Evolutionary conservation across 2,797 vertebrate genomes (phyloP).

Genomic region (Neostethus bicornis): DNA sequence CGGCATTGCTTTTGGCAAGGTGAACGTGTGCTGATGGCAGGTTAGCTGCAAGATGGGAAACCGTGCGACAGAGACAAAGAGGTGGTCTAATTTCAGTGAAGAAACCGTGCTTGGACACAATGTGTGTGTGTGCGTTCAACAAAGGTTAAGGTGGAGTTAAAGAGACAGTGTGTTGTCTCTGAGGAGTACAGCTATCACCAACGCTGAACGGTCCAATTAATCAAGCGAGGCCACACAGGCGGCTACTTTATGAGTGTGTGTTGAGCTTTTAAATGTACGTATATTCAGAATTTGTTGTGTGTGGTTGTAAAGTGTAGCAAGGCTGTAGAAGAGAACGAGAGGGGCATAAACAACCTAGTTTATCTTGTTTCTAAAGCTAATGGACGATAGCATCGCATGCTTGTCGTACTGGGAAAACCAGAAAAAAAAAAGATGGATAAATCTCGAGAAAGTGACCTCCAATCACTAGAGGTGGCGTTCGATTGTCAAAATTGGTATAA

Average conservation of each 20-base stretch:
- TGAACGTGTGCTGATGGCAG: conserved; percentile 53
- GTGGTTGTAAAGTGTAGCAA: conserved; percentile 31
- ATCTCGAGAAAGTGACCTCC: too few species aligned
- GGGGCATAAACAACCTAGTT: conserved; percentile 29
- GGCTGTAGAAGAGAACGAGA: too few species aligned
- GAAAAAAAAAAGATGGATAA: conserved; percentile 12
- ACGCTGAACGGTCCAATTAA: conserved; percentile 72
- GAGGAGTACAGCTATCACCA: conserved; percentile 71
- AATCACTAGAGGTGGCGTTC: too few species aligned
- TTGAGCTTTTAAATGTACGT: conserved; percentile 14
- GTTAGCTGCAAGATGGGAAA: conserved; percentile 57
- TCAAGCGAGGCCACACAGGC: conserved; percentile 60
- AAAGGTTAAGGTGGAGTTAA: conserved; percentile 65
- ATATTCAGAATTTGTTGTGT: conserved; percentile 29
- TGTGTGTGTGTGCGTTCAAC: conserved; percentile 36
- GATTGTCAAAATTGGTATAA: too few species aligned
- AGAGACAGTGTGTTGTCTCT: conserved; percentile 68
- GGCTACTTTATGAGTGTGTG: conserved; percentile 8
- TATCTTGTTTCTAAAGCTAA: conserved; percentile 52
- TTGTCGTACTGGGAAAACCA: conserved; percentile 11
- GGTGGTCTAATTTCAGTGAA: conserved; percentile 63
- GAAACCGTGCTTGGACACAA: conserved; percentile 33
- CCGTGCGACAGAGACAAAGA: conserved; percentile 16
- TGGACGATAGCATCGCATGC: conserved; percentile 51
- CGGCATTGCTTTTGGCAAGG: conserved; percentile 66